Evolutionary conservation across 1,140 invertebrate species (phyloP).

Genomic region (Nasonia longicornis): DNA sequence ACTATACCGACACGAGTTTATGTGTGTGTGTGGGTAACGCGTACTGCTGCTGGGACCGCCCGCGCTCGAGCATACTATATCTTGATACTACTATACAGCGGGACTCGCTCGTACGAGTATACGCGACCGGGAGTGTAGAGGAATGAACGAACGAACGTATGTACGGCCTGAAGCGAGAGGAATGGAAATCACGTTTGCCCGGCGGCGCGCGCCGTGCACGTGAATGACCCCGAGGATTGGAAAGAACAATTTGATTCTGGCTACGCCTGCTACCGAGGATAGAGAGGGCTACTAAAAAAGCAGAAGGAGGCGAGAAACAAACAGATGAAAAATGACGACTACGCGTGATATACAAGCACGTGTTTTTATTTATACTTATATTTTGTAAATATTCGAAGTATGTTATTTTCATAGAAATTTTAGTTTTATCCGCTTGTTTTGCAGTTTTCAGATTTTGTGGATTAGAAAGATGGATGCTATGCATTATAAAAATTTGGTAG

Average conservation of each 20-base stretch:
- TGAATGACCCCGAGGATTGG: constrained; percentile 16
- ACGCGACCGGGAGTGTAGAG: neutral
- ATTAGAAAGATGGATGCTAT: neutral
- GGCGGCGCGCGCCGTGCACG: neutral
- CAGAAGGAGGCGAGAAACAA: neutral
- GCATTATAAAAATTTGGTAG: neutral
- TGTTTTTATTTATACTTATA: too few relatives aligned
- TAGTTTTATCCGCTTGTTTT: too few relatives aligned
- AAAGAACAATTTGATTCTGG: constrained; percentile 1
- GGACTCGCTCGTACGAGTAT: neutral
- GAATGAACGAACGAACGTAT: neutral
- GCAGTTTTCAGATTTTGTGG: neutral
- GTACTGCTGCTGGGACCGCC: neutral
- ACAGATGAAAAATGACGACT: neutral
- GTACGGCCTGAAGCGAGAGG: constrained; percentile 6
- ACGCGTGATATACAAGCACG: too few relatives aligned
- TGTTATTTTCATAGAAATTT: too few relatives aligned
- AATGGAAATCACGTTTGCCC: constrained; percentile 19
- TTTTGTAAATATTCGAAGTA: too few relatives aligned
- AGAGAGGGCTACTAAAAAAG: neutral
- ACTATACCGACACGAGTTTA: neutral
- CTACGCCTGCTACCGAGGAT: neutral
- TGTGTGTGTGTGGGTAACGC: neutral
- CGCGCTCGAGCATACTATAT: neutral
- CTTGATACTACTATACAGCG: neutral